These are phyloP conservation scores for Sesamia nonagrioides DNA, from an alignment of 1,140 invertebrate genomes.

Conservation along the genomic window DNA sequence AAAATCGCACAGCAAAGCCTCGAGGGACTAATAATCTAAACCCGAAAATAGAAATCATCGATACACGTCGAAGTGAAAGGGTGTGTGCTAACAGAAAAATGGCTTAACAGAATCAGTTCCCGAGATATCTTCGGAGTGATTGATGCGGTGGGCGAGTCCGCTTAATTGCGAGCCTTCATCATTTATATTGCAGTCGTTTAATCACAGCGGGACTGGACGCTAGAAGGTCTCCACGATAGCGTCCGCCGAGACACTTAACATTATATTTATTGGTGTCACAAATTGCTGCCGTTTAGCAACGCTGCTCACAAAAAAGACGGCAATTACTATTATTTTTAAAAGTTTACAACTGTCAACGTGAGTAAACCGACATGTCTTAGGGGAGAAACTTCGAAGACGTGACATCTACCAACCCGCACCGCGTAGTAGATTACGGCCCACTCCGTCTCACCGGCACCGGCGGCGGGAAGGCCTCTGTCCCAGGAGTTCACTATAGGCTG, in stretches of 20 bases:
- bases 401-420: too few species aligned
- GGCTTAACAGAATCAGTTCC: conserved; percentile 69
- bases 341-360: too few species aligned
- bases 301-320: background rate
- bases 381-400: too few species aligned
- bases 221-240: conserved; percentile 15
- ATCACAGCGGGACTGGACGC: conserved; percentile 60
- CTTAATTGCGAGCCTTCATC: conserved; percentile 77
- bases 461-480: too few species aligned
- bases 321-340: too few species aligned
- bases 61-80: conserved; percentile 22
- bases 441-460: too few species aligned
- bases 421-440: too few species aligned
- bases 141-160: conserved; percentile 66
- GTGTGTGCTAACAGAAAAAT: conserved; percentile 57
- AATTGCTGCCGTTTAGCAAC: conserved; percentile 31
- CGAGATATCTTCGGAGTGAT: conserved; percentile 66
- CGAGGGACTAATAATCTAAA: background rate
- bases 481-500: too few species aligned
- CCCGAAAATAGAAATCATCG: conserved; percentile 24
- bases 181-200: conserved; percentile 81
- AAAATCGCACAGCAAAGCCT: background rate
- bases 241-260: background rate
- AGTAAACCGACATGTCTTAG: too few species aligned
- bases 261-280: conserved; percentile 44